Evolutionary conservation across 2,797 vertebrate species (phyloP), one percentile per base, ranked within the genome.

Genomic region (Podargus strigoides): DNA sequence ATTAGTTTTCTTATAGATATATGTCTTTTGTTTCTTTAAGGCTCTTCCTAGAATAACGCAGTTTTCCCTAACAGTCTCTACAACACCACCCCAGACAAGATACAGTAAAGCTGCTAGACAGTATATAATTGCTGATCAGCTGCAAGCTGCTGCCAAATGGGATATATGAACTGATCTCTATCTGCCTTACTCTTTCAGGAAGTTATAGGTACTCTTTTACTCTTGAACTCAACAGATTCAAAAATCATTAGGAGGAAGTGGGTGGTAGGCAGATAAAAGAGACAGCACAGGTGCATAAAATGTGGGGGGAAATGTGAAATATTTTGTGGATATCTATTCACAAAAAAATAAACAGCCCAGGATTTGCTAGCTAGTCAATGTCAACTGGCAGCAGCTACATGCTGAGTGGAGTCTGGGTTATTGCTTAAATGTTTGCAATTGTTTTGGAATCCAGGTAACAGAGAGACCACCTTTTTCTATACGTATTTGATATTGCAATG

Each of bases 1-100:
- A 79, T 39, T 3, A 58, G 13, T 64, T 91, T 91, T 87, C 17
- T 49, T 59, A 9, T 19, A 85, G 44, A 83, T 69, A 42, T 53
- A 10, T 63, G 26, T 59, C 30, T 59, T 85, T 68, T 87, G 2
- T 22, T 67, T 74, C 58, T 91, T 83, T 74, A 80, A 85, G 18
- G 7, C 26, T 89, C 36, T 76, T 23, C 32, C 41, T 80, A 42
- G 28, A 67, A 87, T 74, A 87, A 94, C 49, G 37, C 44, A 67
- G 34, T 79, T 94, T 93, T 91, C 49, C 64, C 30, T 85, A 63
- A 76, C 74, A 89, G 56, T 74, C 55, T 92, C 44, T 95, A 41
- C 56, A 75, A 50, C 85, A 79, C 72, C 3, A 3, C 55, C 67
- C 41, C 72, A 93, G 79, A 89, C 60, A 93, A 93, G 78, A 70